A percentile compares a stretch with the other conserved stretches of the same genome.
phyloP scores from a whole-genome alignment of 2,113 vertebrate species.

The Puntigrus tetrazona region DNA sequence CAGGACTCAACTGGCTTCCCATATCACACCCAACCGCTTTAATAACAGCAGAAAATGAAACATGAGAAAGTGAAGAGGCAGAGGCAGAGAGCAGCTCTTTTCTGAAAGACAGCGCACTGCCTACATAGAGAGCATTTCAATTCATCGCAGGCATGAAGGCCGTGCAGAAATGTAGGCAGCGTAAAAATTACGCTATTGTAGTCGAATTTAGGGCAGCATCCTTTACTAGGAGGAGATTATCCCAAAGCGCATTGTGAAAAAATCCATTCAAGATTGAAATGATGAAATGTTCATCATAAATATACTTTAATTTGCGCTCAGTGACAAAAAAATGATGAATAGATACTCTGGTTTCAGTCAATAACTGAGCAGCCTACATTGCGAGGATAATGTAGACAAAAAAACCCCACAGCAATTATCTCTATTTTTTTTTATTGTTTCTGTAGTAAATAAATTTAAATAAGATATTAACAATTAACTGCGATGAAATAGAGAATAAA shows the following conservation, averaged over 20 bases:
- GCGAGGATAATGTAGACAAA: too few relatives aligned
- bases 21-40: slow-evolving; percentile 23
- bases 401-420: too few relatives aligned
- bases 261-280: background rate
- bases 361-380: background rate
- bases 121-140: background rate
- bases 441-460: too few relatives aligned
- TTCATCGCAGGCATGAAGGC: background rate
- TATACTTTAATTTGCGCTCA: background rate
- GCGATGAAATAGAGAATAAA: too few relatives aligned
- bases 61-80: background rate
- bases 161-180: background rate
- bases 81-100: background rate
- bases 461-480: too few relatives aligned
- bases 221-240: background rate
- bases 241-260: background rate
- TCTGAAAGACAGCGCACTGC: background rate
- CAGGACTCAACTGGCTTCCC: slow-evolving; percentile 14
- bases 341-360: background rate
- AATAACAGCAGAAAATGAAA: slow-evolving; percentile 29
- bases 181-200: background rate
- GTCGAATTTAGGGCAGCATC: background rate
- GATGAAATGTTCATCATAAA: background rate
- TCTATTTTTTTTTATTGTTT: too few relatives aligned
- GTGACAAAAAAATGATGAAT: background rate